Base-by-base conservation (phyloP, 2,888 invertebrate genomes). In the Osmoderma eremita region DNA sequence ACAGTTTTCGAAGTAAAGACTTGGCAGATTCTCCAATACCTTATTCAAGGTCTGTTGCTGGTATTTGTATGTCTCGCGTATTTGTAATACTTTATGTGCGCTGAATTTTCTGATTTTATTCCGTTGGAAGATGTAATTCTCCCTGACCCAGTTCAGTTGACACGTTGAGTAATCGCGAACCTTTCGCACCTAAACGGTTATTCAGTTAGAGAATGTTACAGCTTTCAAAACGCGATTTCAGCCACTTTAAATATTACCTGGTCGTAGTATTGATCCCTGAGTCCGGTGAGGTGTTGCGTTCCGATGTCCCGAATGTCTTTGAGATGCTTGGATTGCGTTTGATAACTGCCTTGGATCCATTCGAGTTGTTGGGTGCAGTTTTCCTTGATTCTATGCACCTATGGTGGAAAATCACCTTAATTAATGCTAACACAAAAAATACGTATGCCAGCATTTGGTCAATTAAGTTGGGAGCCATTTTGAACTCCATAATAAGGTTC, bases 21-120 rank as follows among this genome's bases (percentile, higher is more conserved):
- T 93, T 42, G 95, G 95, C 75, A 97, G 85, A 81, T 95, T 96
- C 82, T 97, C 97, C 66, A 97, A 83, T 4, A 97, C 92, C 81
- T 97, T 97, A 84, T 95, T 94, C 61, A 97, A 84, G 10, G 96
- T 94, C 82, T 95, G 95, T 81, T 97, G 97, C 82, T 97, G 97
- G 79, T 95, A 93, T 82, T 97, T 97, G 86, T 95, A 97, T 8
- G 95, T 94, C 81, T 97, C 96, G 30, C 96, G 89, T 49, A 97
- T 84, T 61, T 94, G 88, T 50, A 96, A 84, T 67, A 97, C 90
- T 83, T 97, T 96, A 79, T 95, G 94, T 17, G 94, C 91, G 84
- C 96, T 95, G 84, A 97, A 97, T 82, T 97, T 97, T 54, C 96
- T 87, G 72, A 97, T 95, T 82, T 95, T 92, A 83, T 95, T 93